Percentiles rank a stretch among this genome's conserved stretches.
Evolutionary conservation across 1,140 invertebrate genomes (phyloP).

Genomic region (Drosophila watanabei): DNA sequence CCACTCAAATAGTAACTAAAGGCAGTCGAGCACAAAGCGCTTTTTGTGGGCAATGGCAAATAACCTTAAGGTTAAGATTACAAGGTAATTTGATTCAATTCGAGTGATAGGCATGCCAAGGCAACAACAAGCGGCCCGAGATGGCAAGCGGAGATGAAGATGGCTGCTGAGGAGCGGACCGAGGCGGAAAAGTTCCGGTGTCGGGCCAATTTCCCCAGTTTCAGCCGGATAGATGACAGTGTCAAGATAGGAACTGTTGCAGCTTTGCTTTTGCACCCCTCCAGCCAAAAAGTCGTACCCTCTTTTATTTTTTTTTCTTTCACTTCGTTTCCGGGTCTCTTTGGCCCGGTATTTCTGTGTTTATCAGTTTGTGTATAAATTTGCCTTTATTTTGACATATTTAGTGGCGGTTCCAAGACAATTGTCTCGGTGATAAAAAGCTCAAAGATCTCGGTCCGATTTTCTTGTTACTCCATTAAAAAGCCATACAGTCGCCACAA

Average conservation of each 20-base stretch:
- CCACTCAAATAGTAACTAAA: constrained; percentile 80
- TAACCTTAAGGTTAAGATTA: constrained; percentile 86
- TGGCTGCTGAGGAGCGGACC: constrained; percentile 20
- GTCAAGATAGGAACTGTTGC: constrained; percentile 78
- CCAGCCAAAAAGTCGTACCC: constrained; percentile 41
- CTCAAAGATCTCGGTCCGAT: constrained; percentile 37
- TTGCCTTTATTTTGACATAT: constrained; percentile 82
- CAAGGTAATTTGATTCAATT: constrained; percentile 86
- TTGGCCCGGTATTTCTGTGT: constrained; percentile 25
- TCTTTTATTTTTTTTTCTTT: constrained; percentile 7
- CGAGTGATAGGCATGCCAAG: constrained; percentile 84
- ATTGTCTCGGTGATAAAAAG: constrained; percentile 56
- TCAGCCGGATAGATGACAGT: constrained; percentile 68
- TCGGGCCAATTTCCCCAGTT: constrained; percentile 73
- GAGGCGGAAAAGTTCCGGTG: constrained; percentile 37
- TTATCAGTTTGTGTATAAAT: constrained; percentile 82
- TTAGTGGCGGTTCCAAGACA: constrained; percentile 68
- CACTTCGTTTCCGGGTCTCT: constrained; percentile 35
- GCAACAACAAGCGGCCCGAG: constrained; percentile 57
- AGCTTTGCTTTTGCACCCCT: constrained; percentile 57
- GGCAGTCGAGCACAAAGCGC: constrained; percentile 74
- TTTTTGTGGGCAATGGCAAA: constrained; percentile 82
- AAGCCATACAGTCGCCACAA: constrained; percentile 43
- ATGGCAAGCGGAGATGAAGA: constrained; percentile 52
- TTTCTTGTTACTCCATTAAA: constrained; percentile 68